Conservation (phyloP, 2,113 vertebrate genomes). For the Carassius auratus region DNA sequence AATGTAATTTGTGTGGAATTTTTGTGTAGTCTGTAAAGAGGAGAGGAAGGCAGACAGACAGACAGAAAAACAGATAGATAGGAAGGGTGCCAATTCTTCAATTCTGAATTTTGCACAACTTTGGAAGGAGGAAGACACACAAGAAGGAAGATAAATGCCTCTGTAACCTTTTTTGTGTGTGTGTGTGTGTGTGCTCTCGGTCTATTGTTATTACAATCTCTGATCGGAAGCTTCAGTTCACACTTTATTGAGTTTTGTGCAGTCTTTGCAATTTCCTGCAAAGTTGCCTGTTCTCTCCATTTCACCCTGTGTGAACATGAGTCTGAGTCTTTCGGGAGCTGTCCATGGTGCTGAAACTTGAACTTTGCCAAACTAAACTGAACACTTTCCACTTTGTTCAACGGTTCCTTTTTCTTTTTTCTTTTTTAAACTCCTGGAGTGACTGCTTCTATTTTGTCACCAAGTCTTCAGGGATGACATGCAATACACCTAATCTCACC, state of each 20-base stretch:
- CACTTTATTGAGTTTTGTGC: slow-evolving; percentile 4
- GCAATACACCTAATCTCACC: slow-evolving; percentile 25
- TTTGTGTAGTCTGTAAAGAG: no score
- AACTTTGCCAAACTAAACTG: slow-evolving; percentile 34
- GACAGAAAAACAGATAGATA: no score
- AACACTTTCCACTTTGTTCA: slow-evolving; percentile 7
- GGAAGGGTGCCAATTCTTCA: no score
- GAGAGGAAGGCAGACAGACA: no score
- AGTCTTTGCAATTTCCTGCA: slow-evolving; percentile 29
- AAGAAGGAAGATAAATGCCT: slow-evolving; percentile 17
- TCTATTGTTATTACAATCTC: neutral
- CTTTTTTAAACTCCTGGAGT: neutral
- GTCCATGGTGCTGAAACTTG: slow-evolving; percentile 40
- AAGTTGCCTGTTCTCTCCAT: slow-evolving; percentile 8
- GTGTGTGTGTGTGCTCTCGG: no score
- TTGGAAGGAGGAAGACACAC: no score
- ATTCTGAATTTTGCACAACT: no score
- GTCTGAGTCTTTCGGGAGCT: neutral
- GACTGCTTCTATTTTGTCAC: slow-evolving; percentile 12
- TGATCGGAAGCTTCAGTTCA: slow-evolving; percentile 6
- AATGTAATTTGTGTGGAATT: no score
- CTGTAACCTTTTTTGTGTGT: no score
- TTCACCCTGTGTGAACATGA: neutral
- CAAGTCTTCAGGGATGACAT: slow-evolving; percentile 41
- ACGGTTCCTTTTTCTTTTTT: slow-evolving; percentile 14